Base-by-base conservation (phyloP, 2,888 invertebrate genomes). In the Amiota communis region DNA sequence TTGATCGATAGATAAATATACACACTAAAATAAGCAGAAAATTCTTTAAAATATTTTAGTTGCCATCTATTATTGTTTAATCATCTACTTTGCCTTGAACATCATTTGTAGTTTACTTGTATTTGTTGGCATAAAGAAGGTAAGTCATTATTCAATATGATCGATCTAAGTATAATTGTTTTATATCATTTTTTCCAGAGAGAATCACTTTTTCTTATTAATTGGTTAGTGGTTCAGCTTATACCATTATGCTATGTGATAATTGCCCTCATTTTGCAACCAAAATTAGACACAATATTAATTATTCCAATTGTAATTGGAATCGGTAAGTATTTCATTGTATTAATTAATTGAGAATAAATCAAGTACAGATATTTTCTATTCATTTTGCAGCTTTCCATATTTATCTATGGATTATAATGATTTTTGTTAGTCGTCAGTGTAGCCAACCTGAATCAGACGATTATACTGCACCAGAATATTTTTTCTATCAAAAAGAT, bases 361-460 rank as follows among this genome's bases (percentile, higher is more conserved):
- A 36, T 6, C 2, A 6, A 36, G 4, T 36, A 36, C 6, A 36
- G 6, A 36, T 36, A 36, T 36, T 36, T 36, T 36, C 36, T 36
- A 36, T 59, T 59, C 23, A 15, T 17, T 11, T n/a, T 49, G 10
- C 48, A 65, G 65, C 49, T 48, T 10, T 65, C n/a, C 65, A 65
- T 11, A 48, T 15, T 11, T 36, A 49, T 36, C 15, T 65, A 48
- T 65, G 49, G 65, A 48, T 65, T 11, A 36, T 48, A 17, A 65
- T 65, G 65, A 48, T 47, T 4, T 48, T n/a, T 8, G 48, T 36
- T 36, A 6, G 36, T 36, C 36, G 36, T 36, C 36, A 36, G 8
- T 36, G 36, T 36, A 6, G 4, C 36, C 36, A 36, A 36, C 1
- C 36, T 36, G 36, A 36, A 36, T 36, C 36, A 36, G 36, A 36